Percentiles rank a stretch among this genome's conserved stretches.
phyloP scores from a whole-genome alignment of 2,797 vertebrate genomes.

The Enteromius treurensis region DNA sequence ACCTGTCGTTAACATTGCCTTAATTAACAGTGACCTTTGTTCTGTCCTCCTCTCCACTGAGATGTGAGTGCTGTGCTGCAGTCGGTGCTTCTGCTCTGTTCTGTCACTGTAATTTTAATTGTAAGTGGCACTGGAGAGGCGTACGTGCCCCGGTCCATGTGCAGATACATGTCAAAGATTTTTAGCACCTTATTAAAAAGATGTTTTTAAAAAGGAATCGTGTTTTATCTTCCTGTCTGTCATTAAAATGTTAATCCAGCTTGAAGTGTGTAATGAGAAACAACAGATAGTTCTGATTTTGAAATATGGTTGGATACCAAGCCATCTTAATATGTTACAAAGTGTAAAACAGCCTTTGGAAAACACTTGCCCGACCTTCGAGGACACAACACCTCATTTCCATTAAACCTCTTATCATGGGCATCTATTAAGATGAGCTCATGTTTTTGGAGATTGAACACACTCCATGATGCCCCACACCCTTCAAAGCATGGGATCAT shows the following conservation, averaged over 20 bases:
- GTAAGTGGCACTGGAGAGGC: conserved; percentile 45
- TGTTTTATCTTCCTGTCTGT: conserved; percentile 13
- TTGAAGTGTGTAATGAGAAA: conserved; percentile 12
- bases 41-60: conserved; percentile 64
- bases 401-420: conserved; percentile 38
- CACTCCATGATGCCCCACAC: conserved; percentile 36
- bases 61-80: conserved; percentile 53
- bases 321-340: not conserved
- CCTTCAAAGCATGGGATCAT: conserved; percentile 39
- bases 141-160: conserved; percentile 60
- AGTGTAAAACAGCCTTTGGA: not conserved
- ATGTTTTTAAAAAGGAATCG: conserved; percentile 60
- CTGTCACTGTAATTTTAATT: conserved; percentile 53
- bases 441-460: conserved; percentile 50
- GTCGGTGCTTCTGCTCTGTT: conserved; percentile 32
- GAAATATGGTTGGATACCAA: not conserved
- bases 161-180: conserved; percentile 64
- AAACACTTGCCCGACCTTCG: conserved; percentile 10
- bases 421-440: conserved; percentile 57
- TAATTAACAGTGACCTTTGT: conserved; percentile 71
- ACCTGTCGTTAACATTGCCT: conserved; percentile 70
- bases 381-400: conserved; percentile 29
- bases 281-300: not conserved
- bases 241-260: not conserved
- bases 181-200: conserved; percentile 80